Conservation (phyloP, 2,888 invertebrate genomes). For the Dysmachus trigonus region DNA sequence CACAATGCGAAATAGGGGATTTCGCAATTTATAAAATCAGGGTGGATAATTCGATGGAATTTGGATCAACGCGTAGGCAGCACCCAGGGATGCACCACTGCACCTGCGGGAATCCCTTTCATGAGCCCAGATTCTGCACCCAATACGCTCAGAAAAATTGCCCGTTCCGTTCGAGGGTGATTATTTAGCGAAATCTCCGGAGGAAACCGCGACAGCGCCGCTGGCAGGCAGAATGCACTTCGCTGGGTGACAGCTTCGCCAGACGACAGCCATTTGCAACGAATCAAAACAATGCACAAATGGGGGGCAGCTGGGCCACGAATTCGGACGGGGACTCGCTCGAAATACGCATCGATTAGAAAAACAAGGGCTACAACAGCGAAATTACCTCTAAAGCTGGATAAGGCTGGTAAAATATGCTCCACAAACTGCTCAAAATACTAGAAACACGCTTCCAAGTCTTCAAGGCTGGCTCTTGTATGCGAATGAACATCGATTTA, state of each 20-base stretch:
- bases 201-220: background rate
- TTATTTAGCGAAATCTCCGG: background rate
- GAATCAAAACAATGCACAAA: constrained; percentile 45
- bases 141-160: background rate
- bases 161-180: background rate
- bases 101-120: background rate
- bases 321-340: background rate
- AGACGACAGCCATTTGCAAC: constrained; percentile 21
- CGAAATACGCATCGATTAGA: background rate
- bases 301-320: background rate
- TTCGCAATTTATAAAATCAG: background rate
- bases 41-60: background rate
- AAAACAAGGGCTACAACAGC: background rate
- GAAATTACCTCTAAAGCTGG: constrained; percentile 59
- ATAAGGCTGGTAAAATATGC: constrained; percentile 66
- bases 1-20: background rate
- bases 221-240: background rate
- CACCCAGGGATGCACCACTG: background rate
- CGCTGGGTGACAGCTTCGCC: background rate
- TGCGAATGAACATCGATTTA: constrained; percentile 59
- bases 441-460: constrained; percentile 75
- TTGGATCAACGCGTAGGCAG: background rate
- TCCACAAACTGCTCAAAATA: constrained; percentile 71
- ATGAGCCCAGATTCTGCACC: background rate
- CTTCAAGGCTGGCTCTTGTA: constrained; percentile 75